Conservation (phyloP, 2,888 invertebrate species). For the Cerastoderma edule region DNA sequence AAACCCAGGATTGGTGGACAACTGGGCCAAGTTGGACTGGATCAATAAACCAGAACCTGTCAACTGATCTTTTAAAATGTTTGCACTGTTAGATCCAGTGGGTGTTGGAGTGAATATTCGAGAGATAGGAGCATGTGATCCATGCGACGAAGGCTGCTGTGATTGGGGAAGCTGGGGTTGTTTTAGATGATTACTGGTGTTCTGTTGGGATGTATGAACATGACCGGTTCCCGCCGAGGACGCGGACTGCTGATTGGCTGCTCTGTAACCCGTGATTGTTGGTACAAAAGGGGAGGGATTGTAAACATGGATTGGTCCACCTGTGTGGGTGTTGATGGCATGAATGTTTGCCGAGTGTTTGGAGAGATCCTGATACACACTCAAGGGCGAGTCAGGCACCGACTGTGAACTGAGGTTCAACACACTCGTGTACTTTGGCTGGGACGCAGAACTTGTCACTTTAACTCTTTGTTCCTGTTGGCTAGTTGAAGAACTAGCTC, state of each 20-base stretch:
- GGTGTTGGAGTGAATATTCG: slow-evolving; percentile 47
- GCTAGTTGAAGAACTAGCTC: background rate
- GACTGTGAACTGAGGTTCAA: slow-evolving; percentile 21
- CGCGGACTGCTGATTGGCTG: slow-evolving; percentile 14
- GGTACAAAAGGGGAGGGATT: slow-evolving; percentile 37
- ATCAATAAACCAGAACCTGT: slow-evolving; percentile 39
- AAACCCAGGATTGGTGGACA: slow-evolving; percentile 28
- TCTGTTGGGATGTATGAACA: background rate
- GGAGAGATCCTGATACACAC: slow-evolving; percentile 24
- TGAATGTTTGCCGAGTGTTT: slow-evolving; percentile 36
- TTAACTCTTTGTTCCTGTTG: slow-evolving; percentile 12
- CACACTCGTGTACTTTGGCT: slow-evolving; percentile 36
- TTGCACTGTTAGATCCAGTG: slow-evolving; percentile 16
- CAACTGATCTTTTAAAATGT: slow-evolving; percentile 37
- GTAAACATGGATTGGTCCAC: slow-evolving; percentile 30
- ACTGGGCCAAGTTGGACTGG: slow-evolving; percentile 41
- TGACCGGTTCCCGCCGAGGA: background rate
- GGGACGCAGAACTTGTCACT: background rate
- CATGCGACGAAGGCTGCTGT: background rate
- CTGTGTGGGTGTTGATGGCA: slow-evolving; percentile 27
- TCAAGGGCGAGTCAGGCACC: background rate
- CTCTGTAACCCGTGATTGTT: slow-evolving; percentile 33
- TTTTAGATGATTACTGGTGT: slow-evolving; percentile 3
- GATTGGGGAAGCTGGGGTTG: slow-evolving; percentile 3
- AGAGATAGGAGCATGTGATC: slow-evolving; percentile 26